phyloP scores from a whole-genome alignment of 1,140 invertebrate genomes.

The Eueides isabella region DNA sequence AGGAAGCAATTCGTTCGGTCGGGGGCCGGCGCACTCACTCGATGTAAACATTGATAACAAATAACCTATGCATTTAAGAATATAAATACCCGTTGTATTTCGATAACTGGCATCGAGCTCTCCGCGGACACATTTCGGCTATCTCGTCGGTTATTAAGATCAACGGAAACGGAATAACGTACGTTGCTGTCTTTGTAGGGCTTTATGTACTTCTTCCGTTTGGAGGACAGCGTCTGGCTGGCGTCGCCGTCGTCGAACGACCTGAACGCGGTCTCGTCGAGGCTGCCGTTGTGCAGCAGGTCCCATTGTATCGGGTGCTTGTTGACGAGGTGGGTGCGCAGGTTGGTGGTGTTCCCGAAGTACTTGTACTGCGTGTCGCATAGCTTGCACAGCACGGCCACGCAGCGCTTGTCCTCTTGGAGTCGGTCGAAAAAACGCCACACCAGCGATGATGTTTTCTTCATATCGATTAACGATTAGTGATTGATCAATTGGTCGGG shows the following conservation, averaged over 20 bases:
- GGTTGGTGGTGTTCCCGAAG: conserved; percentile 76
- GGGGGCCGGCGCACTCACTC: conserved; percentile 5
- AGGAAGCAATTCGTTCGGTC: conserved; percentile 5
- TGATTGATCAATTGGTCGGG: conserved; percentile 61
- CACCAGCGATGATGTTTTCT: conserved; percentile 72
- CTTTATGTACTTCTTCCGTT: conserved; percentile 59
- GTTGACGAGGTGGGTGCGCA: conserved; percentile 67
- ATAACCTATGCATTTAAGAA: conserved; percentile 51
- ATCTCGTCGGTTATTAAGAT: conserved; percentile 56
- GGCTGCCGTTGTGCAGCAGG: conserved; percentile 63
- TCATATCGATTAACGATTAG: conserved; percentile 68
- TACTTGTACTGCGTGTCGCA: conserved; percentile 75
- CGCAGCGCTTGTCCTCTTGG: conserved; percentile 67
- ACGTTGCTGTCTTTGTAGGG: conserved; percentile 66
- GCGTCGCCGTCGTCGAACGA: conserved; percentile 58
- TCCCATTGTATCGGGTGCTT: conserved; percentile 78
- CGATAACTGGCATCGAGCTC: conserved; percentile 63
- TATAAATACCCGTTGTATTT: conserved; percentile 72
- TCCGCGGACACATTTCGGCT: conserved; percentile 40
- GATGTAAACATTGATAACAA: conserved; percentile 17
- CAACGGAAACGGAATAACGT: conserved; percentile 73
- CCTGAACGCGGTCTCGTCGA: conserved; percentile 57
- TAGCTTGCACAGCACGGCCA: conserved; percentile 74
- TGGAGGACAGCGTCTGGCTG: conserved; percentile 48
- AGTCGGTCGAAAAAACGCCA: conserved; percentile 77